These are phyloP conservation scores for Abscondita cerata DNA, from an alignment of 2,888 invertebrate species.

Conservation along the genomic window DNA sequence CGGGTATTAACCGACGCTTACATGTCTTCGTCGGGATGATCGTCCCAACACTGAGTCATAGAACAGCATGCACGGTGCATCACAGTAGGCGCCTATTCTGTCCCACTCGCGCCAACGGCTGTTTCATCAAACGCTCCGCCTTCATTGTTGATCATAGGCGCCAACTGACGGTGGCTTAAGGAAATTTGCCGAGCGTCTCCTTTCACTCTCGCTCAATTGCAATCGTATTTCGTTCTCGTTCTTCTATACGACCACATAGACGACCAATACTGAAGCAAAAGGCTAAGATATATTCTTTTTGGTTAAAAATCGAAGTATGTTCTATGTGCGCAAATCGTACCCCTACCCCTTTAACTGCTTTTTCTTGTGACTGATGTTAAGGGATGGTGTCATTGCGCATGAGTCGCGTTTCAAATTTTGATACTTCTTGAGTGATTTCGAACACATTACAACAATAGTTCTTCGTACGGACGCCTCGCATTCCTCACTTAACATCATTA, in stretches of 20 bases:
- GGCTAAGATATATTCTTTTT: conserved; percentile 58
- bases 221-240: conserved; percentile 39
- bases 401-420: conserved; percentile 41
- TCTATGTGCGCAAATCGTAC: conserved; percentile 51
- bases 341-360: conserved; percentile 53
- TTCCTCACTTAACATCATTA: too few species aligned
- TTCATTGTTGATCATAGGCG: conserved; percentile 61
- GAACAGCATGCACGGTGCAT: conserved; percentile 64
- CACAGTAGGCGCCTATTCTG: conserved; percentile 58
- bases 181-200: conserved; percentile 48
- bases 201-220: conserved; percentile 59
- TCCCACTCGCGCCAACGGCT: conserved; percentile 48
- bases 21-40: conserved; percentile 66
- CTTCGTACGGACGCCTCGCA: conserved; percentile 25
- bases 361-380: conserved; percentile 53
- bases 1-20: conserved; percentile 37
- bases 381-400: conserved; percentile 50
- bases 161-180: conserved; percentile 50
- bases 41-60: conserved; percentile 65
- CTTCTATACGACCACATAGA: conserved; percentile 41
- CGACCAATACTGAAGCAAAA: conserved; percentile 54
- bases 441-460: conserved; percentile 31
- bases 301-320: conserved; percentile 59
- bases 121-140: conserved; percentile 69
- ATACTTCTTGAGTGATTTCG: conserved; percentile 36